Percentiles rank a stretch among this genome's conserved stretches.
These are phyloP conservation scores for Aurelia sp. DNA, from an alignment of 30 jellyfish, hydroid and myxozoan species.

Conservation along the genomic window DNA sequence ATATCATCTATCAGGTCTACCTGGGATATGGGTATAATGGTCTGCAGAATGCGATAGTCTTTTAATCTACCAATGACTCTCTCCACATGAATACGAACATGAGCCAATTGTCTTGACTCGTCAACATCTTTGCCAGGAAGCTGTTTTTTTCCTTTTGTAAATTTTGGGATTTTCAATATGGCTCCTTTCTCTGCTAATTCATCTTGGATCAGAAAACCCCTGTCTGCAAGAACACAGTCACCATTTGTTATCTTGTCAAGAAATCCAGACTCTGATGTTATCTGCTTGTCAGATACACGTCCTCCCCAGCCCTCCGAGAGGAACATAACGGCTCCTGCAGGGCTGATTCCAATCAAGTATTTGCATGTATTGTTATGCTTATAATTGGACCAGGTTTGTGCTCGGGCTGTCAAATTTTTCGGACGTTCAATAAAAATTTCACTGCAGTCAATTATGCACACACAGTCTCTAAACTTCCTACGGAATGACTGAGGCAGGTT, in stretches of 20 bases:
- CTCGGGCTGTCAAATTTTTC: slow-evolving; percentile 22
- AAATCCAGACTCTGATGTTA: slow-evolving; percentile 50
- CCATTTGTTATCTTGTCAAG: slow-evolving; percentile 44
- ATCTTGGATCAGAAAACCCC: slow-evolving; percentile 68
- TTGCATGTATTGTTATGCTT: slow-evolving; percentile 32
- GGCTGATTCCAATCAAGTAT: slow-evolving; percentile 41
- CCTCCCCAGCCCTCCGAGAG: slow-evolving; percentile 74
- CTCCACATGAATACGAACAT: slow-evolving; percentile 70
- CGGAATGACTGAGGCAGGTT: slow-evolving; percentile 31
- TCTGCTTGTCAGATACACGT: slow-evolving; percentile 54
- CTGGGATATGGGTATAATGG: slow-evolving; percentile 59
- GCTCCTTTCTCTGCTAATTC: slow-evolving; percentile 69
- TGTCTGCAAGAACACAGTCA: slow-evolving; percentile 66
- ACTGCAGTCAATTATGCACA: slow-evolving; percentile 41
- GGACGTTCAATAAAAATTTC: slow-evolving; percentile 64
- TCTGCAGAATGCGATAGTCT: slow-evolving; percentile 32
- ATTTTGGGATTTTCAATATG: slow-evolving; percentile 45
- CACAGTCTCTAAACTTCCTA: slow-evolving; percentile 30
- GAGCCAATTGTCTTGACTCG: slow-evolving; percentile 56
- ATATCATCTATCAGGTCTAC: slow-evolving; percentile 58
- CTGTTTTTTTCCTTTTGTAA: slow-evolving; percentile 71
- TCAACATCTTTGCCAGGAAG: slow-evolving; percentile 64
- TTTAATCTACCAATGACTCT: slow-evolving; percentile 73
- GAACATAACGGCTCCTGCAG: slow-evolving; percentile 51
- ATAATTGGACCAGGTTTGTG: slow-evolving; percentile 53